Evolutionary conservation across 2,888 invertebrate genomes (phyloP).

Genomic region (Hyposoter dolosus): DNA sequence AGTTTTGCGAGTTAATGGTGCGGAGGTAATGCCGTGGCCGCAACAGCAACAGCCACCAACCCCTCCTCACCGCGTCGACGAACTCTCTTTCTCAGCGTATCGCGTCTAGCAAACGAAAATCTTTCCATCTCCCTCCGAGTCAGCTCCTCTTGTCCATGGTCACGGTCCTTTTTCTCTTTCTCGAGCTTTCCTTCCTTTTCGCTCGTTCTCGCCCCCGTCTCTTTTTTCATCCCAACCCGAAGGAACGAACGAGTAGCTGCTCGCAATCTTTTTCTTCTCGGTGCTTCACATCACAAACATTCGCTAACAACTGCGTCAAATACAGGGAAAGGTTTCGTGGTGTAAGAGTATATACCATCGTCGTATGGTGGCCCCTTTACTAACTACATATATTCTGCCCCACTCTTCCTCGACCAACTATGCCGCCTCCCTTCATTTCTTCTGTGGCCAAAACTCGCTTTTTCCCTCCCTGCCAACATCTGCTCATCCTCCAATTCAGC

Average conservation of each 20-base stretch:
- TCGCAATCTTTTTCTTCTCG: conserved; percentile 78
- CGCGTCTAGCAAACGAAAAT: conserved; percentile 62
- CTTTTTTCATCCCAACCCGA: conserved; percentile 69
- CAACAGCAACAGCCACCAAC: conserved; percentile 82
- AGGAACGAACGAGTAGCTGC: conserved; percentile 71
- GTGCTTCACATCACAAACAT: conserved; percentile 77
- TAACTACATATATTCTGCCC: conserved; percentile 4
- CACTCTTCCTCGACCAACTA: conserved; percentile 37
- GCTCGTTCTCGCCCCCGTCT: conserved; percentile 54
- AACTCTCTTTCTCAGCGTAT: conserved; percentile 50
- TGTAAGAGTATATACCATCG: conserved; percentile 53
- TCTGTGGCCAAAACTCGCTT: conserved; percentile 39
- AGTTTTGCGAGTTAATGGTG: conserved; percentile 85
- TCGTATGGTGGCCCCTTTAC: conserved; percentile 54
- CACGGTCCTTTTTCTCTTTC: conserved; percentile 68
- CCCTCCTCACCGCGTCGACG: conserved; percentile 69
- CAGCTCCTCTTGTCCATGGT: conserved; percentile 65
- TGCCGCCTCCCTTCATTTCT: conserved; percentile 55
- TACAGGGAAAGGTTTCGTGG: conserved; percentile 71
- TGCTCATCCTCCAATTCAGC: conserved; percentile 37
- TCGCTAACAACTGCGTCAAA: conserved; percentile 80
- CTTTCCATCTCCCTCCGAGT: conserved; percentile 68
- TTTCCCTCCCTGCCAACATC: conserved; percentile 46
- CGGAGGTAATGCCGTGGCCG: conserved; percentile 83
- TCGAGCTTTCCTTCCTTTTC: conserved; percentile 29